phyloP scores from a whole-genome alignment of 2,797 vertebrate genomes.

The Gallinago stenura region DNA sequence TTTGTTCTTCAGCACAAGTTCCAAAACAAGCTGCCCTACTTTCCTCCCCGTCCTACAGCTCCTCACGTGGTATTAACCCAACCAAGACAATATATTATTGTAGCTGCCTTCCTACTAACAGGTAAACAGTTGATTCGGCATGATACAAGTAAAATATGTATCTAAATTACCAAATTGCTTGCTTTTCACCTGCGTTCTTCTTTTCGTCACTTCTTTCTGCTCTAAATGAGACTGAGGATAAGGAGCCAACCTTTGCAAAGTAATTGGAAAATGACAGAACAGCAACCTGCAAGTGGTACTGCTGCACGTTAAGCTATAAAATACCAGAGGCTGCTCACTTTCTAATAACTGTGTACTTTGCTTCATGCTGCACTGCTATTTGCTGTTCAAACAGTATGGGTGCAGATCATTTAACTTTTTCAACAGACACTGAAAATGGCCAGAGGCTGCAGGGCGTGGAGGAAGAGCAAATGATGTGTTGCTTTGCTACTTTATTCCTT shows the following conservation, averaged over 20 bases:
- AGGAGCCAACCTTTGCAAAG: neutral
- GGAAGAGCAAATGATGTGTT: neutral
- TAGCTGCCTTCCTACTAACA: neutral
- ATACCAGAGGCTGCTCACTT: neutral
- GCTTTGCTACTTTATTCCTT: neutral
- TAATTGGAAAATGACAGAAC: neutral
- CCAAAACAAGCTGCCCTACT: constrained; percentile 63
- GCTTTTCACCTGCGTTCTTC: neutral
- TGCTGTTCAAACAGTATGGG: neutral
- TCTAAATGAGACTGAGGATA: neutral
- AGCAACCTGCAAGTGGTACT: neutral
- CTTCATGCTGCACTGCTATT: neutral
- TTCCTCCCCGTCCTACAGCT: neutral
- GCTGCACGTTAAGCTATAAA: neutral
- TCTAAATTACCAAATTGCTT: neutral
- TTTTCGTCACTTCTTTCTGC: neutral
- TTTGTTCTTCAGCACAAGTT: constrained; percentile 54
- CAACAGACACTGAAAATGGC: neutral
- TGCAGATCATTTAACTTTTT: neutral
- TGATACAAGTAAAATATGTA: neutral
- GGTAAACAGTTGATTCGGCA: constrained; percentile 14
- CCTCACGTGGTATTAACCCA: neutral
- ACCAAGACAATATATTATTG: neutral
- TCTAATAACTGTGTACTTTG: neutral
- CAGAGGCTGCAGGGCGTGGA: neutral